A percentile compares a stretch with the other conserved stretches of the same genome.
Evolutionary conservation across 2,888 invertebrate genomes (phyloP).

Genomic region (Petrolisthes cinctipes): DNA sequence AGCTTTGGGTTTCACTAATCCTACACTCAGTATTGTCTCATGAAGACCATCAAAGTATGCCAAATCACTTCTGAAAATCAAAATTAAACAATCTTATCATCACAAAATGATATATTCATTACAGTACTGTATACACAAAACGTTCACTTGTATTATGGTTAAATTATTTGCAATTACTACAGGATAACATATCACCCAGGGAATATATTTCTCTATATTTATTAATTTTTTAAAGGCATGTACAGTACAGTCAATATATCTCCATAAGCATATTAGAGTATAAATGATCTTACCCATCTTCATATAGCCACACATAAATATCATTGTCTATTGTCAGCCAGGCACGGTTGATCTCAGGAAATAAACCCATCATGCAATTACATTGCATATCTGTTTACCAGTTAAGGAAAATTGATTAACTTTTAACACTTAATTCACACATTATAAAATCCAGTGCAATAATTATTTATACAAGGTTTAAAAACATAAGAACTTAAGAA

Average conservation of each 20-base stretch:
- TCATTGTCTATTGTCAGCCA: conserved; percentile 98
- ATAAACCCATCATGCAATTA: conserved; percentile 96
- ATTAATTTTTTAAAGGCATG: too few species aligned
- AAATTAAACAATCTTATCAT: background rate
- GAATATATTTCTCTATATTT: background rate
- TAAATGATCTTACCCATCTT: conserved; percentile 77
- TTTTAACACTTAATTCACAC: background rate
- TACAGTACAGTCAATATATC: too few species aligned
- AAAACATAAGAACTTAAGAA: too few species aligned
- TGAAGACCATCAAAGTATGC: conserved; percentile 96
- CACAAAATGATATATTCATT: background rate
- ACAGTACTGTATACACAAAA: background rate
- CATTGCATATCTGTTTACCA: conserved; percentile 80
- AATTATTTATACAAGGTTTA: too few species aligned
- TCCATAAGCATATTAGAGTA: too few species aligned
- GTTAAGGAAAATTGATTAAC: conserved; percentile 41
- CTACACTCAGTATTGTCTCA: conserved; percentile 94
- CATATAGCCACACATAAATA: conserved; percentile 98
- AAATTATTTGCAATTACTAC: background rate
- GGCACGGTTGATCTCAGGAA: conserved; percentile 94
- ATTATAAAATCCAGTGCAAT: background rate
- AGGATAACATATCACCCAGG: background rate
- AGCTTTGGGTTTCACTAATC: conserved; percentile 85
- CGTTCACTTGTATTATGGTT: background rate
- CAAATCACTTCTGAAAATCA: conserved; percentile 81